These are phyloP conservation scores for Drosophila mimica DNA, from an alignment of 2,888 invertebrate genomes.

Conservation along the genomic window DNA sequence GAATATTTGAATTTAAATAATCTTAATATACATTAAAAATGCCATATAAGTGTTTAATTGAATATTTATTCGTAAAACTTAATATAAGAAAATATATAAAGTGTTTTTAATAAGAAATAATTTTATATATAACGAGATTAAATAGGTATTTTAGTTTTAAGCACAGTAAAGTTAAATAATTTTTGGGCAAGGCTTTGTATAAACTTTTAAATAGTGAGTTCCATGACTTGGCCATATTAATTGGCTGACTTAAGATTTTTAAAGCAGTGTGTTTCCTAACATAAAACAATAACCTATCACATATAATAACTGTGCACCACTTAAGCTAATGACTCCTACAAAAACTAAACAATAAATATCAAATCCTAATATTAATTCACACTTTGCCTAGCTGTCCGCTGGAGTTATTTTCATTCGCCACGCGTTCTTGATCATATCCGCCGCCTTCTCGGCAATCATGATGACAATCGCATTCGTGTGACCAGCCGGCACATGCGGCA, in stretches of 20 bases:
- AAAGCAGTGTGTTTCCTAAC: neutral
- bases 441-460: conserved; percentile 88
- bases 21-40: neutral
- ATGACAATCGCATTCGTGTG: conserved; percentile 87
- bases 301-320: conserved; percentile 28
- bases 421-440: conserved; percentile 86
- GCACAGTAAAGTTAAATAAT: conserved; percentile 19
- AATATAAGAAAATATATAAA: neutral
- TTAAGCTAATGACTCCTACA: conserved; percentile 38
- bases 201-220: neutral
- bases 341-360: conserved; percentile 58
- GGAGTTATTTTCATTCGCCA: conserved; percentile 82
- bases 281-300: conserved; percentile 53
- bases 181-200: conserved; percentile 14
- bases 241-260: conserved; percentile 12
- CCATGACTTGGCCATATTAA: neutral
- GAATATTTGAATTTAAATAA: neutral
- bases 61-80: neutral
- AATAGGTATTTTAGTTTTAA: neutral
- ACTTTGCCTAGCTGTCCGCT: neutral
- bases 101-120: neutral
- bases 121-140: neutral
- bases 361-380: neutral
- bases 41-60: rapidly evolving
- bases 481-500: conserved; percentile 87